Percentiles rank a stretch among this genome's conserved stretches.
These are phyloP conservation scores for Oasisia sp. DNA, from an alignment of 2,888 invertebrate species.

Conservation along the genomic window DNA sequence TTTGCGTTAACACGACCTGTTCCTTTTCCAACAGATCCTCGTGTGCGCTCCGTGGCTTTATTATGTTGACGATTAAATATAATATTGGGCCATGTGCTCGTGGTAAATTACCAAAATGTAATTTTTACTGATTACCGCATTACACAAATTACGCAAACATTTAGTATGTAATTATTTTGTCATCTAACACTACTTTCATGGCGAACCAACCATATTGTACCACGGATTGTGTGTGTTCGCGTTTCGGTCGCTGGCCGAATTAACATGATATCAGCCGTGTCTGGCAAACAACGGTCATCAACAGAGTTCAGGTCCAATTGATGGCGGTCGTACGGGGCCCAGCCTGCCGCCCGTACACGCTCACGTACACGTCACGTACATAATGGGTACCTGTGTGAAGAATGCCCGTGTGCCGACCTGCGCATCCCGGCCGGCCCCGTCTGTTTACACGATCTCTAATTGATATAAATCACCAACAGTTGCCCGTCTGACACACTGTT, in stretches of 20 bases:
- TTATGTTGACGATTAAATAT: not conserved
- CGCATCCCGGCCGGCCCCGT: slow-evolving; percentile 18
- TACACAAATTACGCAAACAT: not conserved
- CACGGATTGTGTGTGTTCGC: not conserved
- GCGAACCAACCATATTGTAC: not conserved
- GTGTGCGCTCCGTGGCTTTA: not conserved
- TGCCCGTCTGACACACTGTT: slow-evolving; percentile 29
- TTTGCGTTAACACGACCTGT: not conserved
- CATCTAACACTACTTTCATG: not conserved
- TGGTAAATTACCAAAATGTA: not conserved
- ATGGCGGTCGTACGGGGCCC: no score
- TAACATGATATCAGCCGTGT: not conserved
- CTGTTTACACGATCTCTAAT: slow-evolving; percentile 29
- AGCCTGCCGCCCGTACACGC: no score
- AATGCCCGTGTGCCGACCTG: not conserved
- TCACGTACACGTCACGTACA: not conserved
- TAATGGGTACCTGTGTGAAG: slow-evolving; percentile 8
- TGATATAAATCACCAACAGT: slow-evolving; percentile 35
- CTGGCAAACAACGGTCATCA: not conserved
- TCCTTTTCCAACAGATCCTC: not conserved
- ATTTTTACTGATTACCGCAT: not conserved
- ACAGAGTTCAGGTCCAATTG: not conserved
- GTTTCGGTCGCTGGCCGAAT: not conserved
- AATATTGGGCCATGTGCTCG: not conserved
- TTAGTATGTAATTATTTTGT: not conserved